Evolutionary conservation across 2,888 invertebrate genomes (phyloP), one percentile per base, ranked within the genome.

Genomic region (Eupithecia subumbrata): DNA sequence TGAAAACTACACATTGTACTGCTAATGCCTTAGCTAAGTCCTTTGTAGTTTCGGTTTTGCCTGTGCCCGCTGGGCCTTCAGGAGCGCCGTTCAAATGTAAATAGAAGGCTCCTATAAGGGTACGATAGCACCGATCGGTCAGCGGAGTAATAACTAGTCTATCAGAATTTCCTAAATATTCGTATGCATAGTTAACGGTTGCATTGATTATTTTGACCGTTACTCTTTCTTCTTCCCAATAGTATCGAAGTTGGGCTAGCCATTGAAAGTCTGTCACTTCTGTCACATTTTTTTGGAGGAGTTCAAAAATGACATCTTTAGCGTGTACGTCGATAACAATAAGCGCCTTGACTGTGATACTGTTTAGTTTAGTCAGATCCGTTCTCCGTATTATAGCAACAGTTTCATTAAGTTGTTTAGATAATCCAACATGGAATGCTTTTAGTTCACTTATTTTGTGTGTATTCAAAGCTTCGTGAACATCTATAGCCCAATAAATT

Each of bases 11-110:
- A 87, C 98, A 98, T 86, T 98, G 98, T 1, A 98, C 98, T 0
- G 98, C 99, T 70, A 99, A 87, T 0, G 98, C 98, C 91, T 98
- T 98, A 8, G 98, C 98, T 80, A 99, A 94, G 93, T 99, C 98
- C 93, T 99, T 99, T 0, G 97, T 97, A 25, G 98, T 98, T 94
- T 98, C 98, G 0, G 98, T 98, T 93, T 98, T 98, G 0, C 98
- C 98, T 0, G 98, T 98, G 0, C 98, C 98, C 0, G 97, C 97
- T 0, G 98, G 98, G 0, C 97, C 97, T 92, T 97, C 97, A 0
- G 97, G 97, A 7, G 97, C 97, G n/a, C 98, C 98, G 85, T 98
- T 97, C 81, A 98, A 91, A 90, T 98, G 97, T 69, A 98, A 94
- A 85, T 97, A 97, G 89, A 97, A 98, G 1, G 98, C 98, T 0